A percentile compares a stretch with the other conserved stretches of the same genome.
Evolutionary conservation across 2,888 invertebrate genomes (phyloP).

Genomic region (Heterodera filipjevi): DNA sequence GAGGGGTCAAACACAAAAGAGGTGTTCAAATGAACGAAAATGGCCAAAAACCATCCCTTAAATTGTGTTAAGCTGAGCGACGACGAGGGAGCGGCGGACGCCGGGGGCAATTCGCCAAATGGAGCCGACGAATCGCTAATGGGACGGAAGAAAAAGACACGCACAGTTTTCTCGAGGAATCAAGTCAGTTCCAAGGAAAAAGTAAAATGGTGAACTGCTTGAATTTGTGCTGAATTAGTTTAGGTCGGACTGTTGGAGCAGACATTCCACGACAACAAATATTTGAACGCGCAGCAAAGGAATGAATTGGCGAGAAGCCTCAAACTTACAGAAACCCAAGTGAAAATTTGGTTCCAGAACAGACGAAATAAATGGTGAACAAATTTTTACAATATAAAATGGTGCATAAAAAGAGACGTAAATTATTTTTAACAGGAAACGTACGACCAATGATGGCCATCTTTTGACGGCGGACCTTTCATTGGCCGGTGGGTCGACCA

Average conservation of each 20-base stretch:
- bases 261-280: slow-evolving; percentile 55
- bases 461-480: background rate
- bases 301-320: slow-evolving; percentile 53
- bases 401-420: no score
- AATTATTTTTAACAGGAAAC: background rate
- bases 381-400: no score
- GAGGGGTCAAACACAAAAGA: background rate
- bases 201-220: background rate
- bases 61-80: slow-evolving; percentile 4
- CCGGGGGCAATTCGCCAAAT: background rate
- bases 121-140: background rate
- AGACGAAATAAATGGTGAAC: slow-evolving; percentile 23
- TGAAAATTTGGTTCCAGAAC: slow-evolving; percentile 46
- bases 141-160: slow-evolving; percentile 60
- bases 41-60: background rate
- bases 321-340: slow-evolving; percentile 61
- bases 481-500: background rate
- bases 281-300: slow-evolving; percentile 57
- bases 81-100: slow-evolving; percentile 23
- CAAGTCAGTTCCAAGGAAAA: slow-evolving; percentile 42
- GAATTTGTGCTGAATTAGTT: slow-evolving; percentile 4
- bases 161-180: slow-evolving; percentile 61
- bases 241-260: slow-evolving; percentile 60
- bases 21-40: background rate
- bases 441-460: background rate